Base-by-base conservation (phyloP, 2,113 vertebrate genomes). In the Lophius piscatorius region DNA sequence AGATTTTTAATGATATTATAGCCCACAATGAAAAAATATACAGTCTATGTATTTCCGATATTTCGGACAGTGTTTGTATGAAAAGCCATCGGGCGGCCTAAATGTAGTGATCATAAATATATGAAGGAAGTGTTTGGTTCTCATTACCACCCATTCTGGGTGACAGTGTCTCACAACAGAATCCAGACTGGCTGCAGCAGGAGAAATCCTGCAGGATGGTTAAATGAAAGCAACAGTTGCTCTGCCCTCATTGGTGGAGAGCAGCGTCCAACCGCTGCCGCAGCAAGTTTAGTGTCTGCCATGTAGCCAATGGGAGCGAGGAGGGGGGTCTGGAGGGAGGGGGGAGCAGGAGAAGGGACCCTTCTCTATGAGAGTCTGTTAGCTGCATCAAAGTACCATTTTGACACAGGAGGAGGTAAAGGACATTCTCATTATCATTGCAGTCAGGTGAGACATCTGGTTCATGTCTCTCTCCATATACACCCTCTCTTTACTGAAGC, bases 181-280 rank as follows among this genome's bases (percentile, higher is more conserved):
- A 4, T 6, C 42, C 28, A 50, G 58, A 58, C 38, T 24, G 36
- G 59, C 65, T 61, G 65, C 75, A 70, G 49, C 62, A 45, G 41
- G 1, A 9, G 44, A 9, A 63, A 33, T 46, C 22, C 70, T 23
- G 60, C 61, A 41, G 66, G 38, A 21, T 12, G 6, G 22, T 5
- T 34, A 7, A 9, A 8, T 35, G 64, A 23, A 76, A 73, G 80
- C 87, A 88, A 85, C 84, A 88, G 87, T 84, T 87, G 76, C 72
- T 56, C 46, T 22, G 5, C 22, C 28, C 54, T 55, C 4, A 88
- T 85, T 87, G 87, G 87, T 46, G 41, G 34, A 60, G 18, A 42
- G 50, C 21, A 7, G 40, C 20, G 13, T 59, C 74, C 71, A 80
- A 56, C 51, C 8, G 13, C 55, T 33, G 26, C 39, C 20, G 5